These are phyloP conservation scores for Cecropterus lyciades DNA, from an alignment of 1,140 invertebrate genomes.

Conservation along the genomic window DNA sequence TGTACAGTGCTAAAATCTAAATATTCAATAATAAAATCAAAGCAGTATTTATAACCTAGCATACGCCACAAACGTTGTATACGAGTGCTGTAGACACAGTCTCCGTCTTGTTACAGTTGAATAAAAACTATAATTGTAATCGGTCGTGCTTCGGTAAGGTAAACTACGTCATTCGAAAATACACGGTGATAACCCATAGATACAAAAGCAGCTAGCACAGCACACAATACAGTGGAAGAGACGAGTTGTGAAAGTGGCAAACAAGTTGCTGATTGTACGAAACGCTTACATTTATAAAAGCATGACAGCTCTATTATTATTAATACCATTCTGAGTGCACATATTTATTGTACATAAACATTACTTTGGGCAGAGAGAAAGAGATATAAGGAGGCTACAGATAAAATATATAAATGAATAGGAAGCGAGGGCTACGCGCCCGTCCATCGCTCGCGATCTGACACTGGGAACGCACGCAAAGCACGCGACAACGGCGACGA, in stretches of 20 bases:
- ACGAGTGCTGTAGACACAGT: constrained; percentile 37
- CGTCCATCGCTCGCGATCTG: constrained; percentile 39
- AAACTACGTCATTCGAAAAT: constrained; percentile 62
- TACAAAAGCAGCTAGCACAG: constrained; percentile 84
- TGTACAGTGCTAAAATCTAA: constrained; percentile 77
- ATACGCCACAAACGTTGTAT: constrained; percentile 42
- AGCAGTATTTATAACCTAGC: constrained; percentile 49
- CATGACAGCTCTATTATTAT: constrained; percentile 84
- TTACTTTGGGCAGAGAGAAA: constrained; percentile 73
- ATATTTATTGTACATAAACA: constrained; percentile 62
- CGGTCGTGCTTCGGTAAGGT: constrained; percentile 70
- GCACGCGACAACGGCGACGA: constrained; percentile 53
- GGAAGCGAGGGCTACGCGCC: constrained; percentile 37
- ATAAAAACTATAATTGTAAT: constrained; percentile 42
- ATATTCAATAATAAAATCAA: constrained; percentile 57
- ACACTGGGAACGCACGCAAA: constrained; percentile 38
- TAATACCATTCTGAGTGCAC: constrained; percentile 77
- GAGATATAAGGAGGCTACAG: constrained; percentile 53
- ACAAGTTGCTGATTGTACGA: constrained; percentile 79
- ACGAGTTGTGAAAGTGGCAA: constrained; percentile 82
- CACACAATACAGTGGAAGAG: constrained; percentile 83
- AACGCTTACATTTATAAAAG: constrained; percentile 83
- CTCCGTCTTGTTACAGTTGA: constrained; percentile 13
- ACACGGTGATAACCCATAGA: constrained; percentile 83
- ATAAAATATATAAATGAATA: constrained; percentile 40